These are phyloP conservation scores for Autographa pulchrina DNA, from an alignment of 2,888 invertebrate genomes.

Conservation along the genomic window DNA sequence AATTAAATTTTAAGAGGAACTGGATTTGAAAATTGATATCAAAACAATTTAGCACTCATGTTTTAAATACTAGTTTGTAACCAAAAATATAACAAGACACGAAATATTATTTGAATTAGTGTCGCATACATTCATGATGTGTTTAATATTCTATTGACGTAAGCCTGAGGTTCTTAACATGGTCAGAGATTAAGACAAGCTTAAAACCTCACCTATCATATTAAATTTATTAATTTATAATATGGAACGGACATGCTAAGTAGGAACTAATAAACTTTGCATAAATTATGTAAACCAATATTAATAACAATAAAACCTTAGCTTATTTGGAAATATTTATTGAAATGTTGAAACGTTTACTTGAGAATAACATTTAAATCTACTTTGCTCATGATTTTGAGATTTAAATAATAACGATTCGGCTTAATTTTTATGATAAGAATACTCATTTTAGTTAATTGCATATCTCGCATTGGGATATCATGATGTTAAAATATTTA, in stretches of 20 bases:
- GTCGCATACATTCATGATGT: slow-evolving; percentile 32
- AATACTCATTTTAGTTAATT: background rate
- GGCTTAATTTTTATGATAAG: background rate
- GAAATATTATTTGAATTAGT: background rate
- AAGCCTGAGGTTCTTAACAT: slow-evolving; percentile 44
- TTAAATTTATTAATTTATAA: slow-evolving; percentile 51
- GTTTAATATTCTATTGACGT: slow-evolving; percentile 46
- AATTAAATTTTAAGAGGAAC: background rate
- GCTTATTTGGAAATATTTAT: slow-evolving; percentile 46
- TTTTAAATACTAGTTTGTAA: too few species aligned
- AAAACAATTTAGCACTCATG: too few species aligned
- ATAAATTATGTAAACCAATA: slow-evolving; percentile 54
- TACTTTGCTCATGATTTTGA: background rate
- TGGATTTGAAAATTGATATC: too few species aligned
- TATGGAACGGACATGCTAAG: slow-evolving; percentile 47
- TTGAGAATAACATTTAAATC: slow-evolving; percentile 25
- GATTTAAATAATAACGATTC: background rate
- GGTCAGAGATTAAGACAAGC: slow-evolving; percentile 50
- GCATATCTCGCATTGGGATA: background rate
- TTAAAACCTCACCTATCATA: slow-evolving; percentile 42
- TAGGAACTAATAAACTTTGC: slow-evolving; percentile 53
- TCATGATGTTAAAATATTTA: background rate
- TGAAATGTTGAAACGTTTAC: slow-evolving; percentile 29
- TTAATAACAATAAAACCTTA: slow-evolving; percentile 42
- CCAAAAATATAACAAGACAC: too few species aligned